phyloP scores from a whole-genome alignment of 2,888 invertebrate genomes.

The Torymus tubicola region DNA sequence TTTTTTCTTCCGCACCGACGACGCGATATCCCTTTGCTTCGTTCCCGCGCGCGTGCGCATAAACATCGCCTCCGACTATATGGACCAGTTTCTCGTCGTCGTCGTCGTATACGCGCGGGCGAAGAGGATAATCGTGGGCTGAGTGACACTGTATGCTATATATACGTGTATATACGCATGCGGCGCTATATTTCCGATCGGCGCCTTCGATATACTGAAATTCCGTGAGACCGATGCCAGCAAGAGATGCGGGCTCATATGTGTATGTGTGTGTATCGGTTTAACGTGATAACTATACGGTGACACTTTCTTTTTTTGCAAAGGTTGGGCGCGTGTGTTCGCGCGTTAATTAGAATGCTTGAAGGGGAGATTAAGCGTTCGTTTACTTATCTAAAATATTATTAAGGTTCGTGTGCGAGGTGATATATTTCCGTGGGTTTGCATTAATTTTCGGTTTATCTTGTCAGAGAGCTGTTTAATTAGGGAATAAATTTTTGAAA shows the following conservation, averaged over 20 bases:
- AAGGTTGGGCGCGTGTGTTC: not conserved
- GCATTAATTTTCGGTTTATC: no score
- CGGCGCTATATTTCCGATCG: slow-evolving; percentile 30
- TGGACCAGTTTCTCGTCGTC: slow-evolving; percentile 48
- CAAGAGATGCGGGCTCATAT: not conserved
- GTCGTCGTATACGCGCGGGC: not conserved
- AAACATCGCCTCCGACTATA: slow-evolving; percentile 50
- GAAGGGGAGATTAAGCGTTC: no score
- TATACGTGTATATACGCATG: no score
- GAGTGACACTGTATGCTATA: slow-evolving; percentile 40
- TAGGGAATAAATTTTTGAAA: no score
- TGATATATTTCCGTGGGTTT: not conserved
- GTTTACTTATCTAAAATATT: no score
- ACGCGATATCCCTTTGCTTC: not conserved
- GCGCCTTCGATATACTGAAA: slow-evolving; percentile 30
- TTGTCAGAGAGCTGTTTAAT: no score
- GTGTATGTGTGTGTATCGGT: not conserved
- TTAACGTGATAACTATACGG: slow-evolving; percentile 42
- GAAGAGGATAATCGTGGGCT: slow-evolving; percentile 47
- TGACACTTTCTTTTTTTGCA: slow-evolving; percentile 4
- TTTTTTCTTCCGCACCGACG: not conserved
- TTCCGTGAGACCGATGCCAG: not conserved
- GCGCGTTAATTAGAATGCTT: no score
- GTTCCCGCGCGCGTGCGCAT: slow-evolving; percentile 15
- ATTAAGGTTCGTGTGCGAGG: not conserved